Evolutionary conservation across 2,888 invertebrate species (phyloP).

Genomic region (Drosophila colorata): DNA sequence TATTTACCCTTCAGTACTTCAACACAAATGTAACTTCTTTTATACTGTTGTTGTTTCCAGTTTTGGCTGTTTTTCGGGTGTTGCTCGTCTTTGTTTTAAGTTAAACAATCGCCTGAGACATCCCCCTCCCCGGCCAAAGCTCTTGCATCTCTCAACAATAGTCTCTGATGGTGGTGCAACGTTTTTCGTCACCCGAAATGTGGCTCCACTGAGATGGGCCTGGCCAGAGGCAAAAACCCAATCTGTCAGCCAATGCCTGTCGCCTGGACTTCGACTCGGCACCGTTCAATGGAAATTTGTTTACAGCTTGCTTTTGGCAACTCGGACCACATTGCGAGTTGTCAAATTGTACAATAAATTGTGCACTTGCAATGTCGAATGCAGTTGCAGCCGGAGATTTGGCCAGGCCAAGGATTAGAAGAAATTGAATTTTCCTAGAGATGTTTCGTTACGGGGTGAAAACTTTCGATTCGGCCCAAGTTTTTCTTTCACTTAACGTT

Average conservation of each 20-base stretch:
- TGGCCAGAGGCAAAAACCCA: slow-evolving; percentile 6
- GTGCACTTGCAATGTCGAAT: slow-evolving; percentile 41
- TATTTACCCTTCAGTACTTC: neutral
- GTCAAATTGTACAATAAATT: slow-evolving; percentile 68
- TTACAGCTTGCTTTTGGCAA: slow-evolving; percentile 53
- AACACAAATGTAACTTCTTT: neutral
- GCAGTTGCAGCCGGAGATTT: slow-evolving; percentile 46
- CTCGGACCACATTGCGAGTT: slow-evolving; percentile 41
- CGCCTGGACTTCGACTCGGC: slow-evolving; percentile 2
- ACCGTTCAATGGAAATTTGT: slow-evolving; percentile 56
- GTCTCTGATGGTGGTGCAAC: slow-evolving; percentile 9
- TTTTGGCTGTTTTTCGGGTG: slow-evolving; percentile 18
- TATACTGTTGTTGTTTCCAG: slow-evolving; percentile 15
- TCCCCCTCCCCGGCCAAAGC: too few relatives aligned
- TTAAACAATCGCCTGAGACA: slow-evolving; percentile 29
- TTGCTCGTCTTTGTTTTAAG: slow-evolving; percentile 53
- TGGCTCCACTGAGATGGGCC: slow-evolving; percentile 5
- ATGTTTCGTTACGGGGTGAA: slow-evolving; percentile 21
- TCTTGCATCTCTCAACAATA: slow-evolving; percentile 10
- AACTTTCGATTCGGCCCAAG: slow-evolving; percentile 56
- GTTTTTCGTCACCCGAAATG: slow-evolving; percentile 44
- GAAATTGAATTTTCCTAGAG: slow-evolving; percentile 64
- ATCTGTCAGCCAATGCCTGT: slow-evolving; percentile 12
- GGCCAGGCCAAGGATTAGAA: slow-evolving; percentile 55
- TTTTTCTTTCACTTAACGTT: slow-evolving; percentile 38